These are phyloP conservation scores for Eulithis prunata DNA, from an alignment of 2,888 invertebrate species.

Conservation along the genomic window DNA sequence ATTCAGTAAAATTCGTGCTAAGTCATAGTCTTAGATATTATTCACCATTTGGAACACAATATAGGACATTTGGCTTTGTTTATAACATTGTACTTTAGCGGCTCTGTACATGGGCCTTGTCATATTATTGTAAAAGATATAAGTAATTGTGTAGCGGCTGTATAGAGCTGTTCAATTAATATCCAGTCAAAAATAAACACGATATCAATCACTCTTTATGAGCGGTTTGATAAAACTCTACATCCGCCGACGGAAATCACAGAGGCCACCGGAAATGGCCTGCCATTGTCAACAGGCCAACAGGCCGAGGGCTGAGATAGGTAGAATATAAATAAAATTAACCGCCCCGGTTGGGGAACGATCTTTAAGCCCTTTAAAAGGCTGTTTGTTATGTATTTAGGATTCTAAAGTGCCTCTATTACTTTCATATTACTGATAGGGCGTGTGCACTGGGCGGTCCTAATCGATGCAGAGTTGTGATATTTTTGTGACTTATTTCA, in stretches of 20 bases:
- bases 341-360: conserved; percentile 7
- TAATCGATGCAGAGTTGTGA: too few species aligned
- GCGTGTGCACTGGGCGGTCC: too few species aligned
- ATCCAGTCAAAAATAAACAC: neutral
- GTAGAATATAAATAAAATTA: conserved; percentile 29
- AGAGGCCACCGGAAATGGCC: conserved; percentile 36
- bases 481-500: too few species aligned
- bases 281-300: conserved; percentile 32
- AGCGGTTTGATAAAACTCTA: conserved; percentile 29
- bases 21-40: too few species aligned
- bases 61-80: too few species aligned
- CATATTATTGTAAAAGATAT: too few species aligned
- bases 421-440: neutral
- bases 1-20: too few species aligned
- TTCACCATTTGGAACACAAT: too few species aligned
- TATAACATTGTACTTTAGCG: too few species aligned
- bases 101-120: too few species aligned
- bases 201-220: conserved; percentile 18
- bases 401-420: conserved; percentile 14
- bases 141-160: too few species aligned
- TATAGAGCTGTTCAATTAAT: too few species aligned
- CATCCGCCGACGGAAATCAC: conserved; percentile 36
- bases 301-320: conserved; percentile 16
- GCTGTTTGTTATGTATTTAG: conserved; percentile 21
- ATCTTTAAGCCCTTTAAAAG: conserved; percentile 16